phyloP scores from a whole-genome alignment of 2,888 invertebrate genomes.

The Phyllotreta striolata region DNA sequence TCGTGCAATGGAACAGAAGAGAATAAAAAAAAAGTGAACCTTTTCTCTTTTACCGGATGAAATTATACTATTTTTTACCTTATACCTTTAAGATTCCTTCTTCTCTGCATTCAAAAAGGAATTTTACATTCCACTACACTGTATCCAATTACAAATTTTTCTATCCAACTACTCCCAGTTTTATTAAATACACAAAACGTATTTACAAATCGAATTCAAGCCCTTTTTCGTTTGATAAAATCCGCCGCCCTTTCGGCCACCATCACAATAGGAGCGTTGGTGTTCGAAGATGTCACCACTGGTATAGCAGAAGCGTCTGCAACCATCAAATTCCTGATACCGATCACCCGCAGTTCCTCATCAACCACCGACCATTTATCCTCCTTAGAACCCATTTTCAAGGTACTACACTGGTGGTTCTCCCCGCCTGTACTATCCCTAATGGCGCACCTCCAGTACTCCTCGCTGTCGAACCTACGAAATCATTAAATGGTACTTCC shows the following conservation, averaged over 20 bases:
- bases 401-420: slow-evolving; percentile 79
- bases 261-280: slow-evolving; percentile 42
- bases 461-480: slow-evolving; percentile 63
- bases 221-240: slow-evolving; percentile 33
- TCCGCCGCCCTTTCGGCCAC: slow-evolving; percentile 42
- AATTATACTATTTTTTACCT: too few relatives aligned
- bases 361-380: slow-evolving; percentile 71
- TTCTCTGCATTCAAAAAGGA: too few relatives aligned
- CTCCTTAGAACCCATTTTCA: slow-evolving; percentile 75
- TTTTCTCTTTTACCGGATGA: not conserved
- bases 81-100: too few relatives aligned
- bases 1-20: slow-evolving; percentile 11
- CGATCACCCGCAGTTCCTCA: slow-evolving; percentile 39
- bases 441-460: slow-evolving; percentile 76
- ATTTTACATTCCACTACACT: too few relatives aligned
- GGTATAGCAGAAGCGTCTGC: slow-evolving; percentile 45
- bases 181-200: too few relatives aligned
- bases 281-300: slow-evolving; percentile 36
- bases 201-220: not conserved
- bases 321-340: slow-evolving; percentile 41
- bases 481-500: not conserved
- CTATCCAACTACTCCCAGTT: too few relatives aligned
- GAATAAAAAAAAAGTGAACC: slow-evolving; percentile 11
- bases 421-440: slow-evolving; percentile 73
- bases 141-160: too few relatives aligned